Base-by-base conservation (phyloP, 23 tunicate species). In the Styela clava region DNA sequence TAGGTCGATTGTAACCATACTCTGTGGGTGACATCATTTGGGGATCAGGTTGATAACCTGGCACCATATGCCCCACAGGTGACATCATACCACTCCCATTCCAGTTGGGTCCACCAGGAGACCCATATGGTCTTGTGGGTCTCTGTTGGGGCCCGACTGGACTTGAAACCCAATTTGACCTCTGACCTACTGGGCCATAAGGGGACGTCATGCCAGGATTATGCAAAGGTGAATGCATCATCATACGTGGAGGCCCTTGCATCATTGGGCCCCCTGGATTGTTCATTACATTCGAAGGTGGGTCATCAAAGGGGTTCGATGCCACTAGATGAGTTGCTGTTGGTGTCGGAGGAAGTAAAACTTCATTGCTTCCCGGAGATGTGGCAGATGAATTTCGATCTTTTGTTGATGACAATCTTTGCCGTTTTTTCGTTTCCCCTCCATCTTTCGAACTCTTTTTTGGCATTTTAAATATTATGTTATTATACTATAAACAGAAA, bases 251-350 rank as follows among this genome's bases (percentile, higher is more conserved):
- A 5, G 77, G 34, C 7, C 77, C 77, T 29, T 71, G 77, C 34
- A 71, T 30, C 35, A 21, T 30, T 7, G 77, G 77, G 7, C 70
- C 70, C 3, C 77, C 77, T 19, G 77, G 35, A 26, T 34, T 34
- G 16, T 28, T 34, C 34, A 71, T 71, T 28, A 3, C 34, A 32
- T 30, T 30, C 27, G 86, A 88, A 52, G 83, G 83, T 2, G 92
- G 86, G 25, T 93, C 98, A 69, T 93, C 98, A 93, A 93, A 93
- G 65, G 98, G 98, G 68, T 93, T 88, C 1, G 90, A 87, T 31
- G 98, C 98, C 37, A 87, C 91, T 3, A 93, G 74, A 84, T 93
- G 89, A 9, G 91, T 79, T 64, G 89, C 98, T 33, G 81, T 32
- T 3, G 98, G 98, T 51, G 87, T 93, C 16, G 98, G 98, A 2